Evolutionary conservation across 2,797 vertebrate genomes (phyloP).

Genomic region (Buceros bicornis): DNA sequence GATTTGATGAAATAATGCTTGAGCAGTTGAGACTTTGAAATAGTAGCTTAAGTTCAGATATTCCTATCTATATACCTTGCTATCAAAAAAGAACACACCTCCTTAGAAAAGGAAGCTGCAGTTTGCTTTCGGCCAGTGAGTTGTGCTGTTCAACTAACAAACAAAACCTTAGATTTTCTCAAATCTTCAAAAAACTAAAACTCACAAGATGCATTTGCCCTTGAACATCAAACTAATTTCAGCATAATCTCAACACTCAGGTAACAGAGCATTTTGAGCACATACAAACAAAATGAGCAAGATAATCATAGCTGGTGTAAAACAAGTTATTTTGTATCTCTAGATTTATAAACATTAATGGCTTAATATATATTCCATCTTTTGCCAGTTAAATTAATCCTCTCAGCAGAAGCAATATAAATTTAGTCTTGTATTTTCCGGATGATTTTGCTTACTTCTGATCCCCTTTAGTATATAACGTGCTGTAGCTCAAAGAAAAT

Average conservation of each 20-base stretch:
- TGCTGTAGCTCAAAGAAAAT: constrained; percentile 62
- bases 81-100: not conserved
- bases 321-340: constrained; percentile 49
- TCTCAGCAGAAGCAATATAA: constrained; percentile 61
- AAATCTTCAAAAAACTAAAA: not conserved
- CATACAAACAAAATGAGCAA: not conserved
- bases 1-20: not conserved
- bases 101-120: not conserved
- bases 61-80: not conserved
- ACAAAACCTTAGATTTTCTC: not conserved
- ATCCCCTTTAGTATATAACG: constrained; percentile 60
- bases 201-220: not conserved
- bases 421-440: constrained; percentile 63
- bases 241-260: not conserved
- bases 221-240: constrained; percentile 18
- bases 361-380: constrained; percentile 39
- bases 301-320: not conserved
- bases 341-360: constrained; percentile 52
- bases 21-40: not conserved
- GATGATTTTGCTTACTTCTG: constrained; percentile 69
- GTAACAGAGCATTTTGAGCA: not conserved
- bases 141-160: not conserved
- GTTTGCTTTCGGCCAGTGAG: not conserved
- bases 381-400: constrained; percentile 54
- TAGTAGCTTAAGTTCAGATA: not conserved